Percentiles rank a stretch among this genome's conserved stretches.
Conservation (phyloP, 2,113 vertebrate genomes). For the Rhodinocichla rosea region DNA sequence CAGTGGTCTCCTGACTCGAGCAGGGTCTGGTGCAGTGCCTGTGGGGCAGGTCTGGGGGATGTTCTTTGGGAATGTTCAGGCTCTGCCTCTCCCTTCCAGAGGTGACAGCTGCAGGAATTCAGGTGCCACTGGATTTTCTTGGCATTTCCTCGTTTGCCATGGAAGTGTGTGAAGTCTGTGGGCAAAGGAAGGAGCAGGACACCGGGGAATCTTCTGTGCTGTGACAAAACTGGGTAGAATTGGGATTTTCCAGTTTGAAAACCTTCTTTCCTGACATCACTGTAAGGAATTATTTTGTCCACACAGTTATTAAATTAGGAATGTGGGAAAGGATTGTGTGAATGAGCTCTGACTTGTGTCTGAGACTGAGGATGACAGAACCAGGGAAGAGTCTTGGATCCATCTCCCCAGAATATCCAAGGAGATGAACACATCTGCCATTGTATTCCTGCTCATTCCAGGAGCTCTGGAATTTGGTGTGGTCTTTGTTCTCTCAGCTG, state of each 20-base stretch:
- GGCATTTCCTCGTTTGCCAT: neutral
- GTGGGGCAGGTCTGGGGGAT: neutral
- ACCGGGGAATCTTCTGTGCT: neutral
- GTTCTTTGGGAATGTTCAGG: neutral
- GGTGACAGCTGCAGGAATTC: neutral
- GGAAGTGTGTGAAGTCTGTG: neutral
- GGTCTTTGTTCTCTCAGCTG: neutral
- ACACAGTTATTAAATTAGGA: rapidly evolving
- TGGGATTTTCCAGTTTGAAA: neutral
- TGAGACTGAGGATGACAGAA: neutral
- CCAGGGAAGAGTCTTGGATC: neutral
- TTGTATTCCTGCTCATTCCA: neutral
- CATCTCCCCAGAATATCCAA: neutral
- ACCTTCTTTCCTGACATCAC: neutral
- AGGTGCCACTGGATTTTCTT: neutral
- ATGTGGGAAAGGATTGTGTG: neutral
- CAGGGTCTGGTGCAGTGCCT: neutral
- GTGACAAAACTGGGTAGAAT: neutral
- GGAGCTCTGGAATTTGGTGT: neutral
- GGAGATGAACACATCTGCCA: neutral
- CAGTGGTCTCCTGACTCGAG: neutral
- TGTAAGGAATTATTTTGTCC: neutral
- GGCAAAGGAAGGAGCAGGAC: neutral
- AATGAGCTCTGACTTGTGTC: neutral
- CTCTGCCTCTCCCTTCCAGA: neutral